Percentiles rank a stretch among this genome's conserved stretches.
phyloP scores from a whole-genome alignment of 2,113 vertebrate species.

The Ardeotis arabs region DNA sequence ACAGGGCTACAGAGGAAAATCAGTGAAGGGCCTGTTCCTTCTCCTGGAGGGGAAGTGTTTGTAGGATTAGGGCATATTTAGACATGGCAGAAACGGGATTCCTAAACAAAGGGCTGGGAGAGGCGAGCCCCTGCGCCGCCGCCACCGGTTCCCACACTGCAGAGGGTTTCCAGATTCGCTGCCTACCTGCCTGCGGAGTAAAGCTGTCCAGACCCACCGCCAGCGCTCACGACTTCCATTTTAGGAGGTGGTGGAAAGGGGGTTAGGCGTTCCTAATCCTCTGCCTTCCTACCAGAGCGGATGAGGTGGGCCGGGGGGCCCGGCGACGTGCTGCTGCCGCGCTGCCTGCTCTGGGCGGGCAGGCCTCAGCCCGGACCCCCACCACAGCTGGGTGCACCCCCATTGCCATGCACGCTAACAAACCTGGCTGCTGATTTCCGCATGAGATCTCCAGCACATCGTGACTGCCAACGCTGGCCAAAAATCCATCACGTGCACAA shows the following conservation, averaged over 20 bases:
- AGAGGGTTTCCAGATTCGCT: constrained; percentile 43
- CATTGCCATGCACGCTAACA: rapidly evolving
- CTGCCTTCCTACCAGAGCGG: rapidly evolving
- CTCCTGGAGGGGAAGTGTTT: constrained; percentile 28
- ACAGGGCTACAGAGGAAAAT: background rate
- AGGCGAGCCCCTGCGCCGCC: background rate
- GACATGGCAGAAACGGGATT: constrained; percentile 26
- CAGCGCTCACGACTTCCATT: constrained; percentile 2
- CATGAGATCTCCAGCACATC: rapidly evolving
- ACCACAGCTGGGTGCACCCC: background rate
- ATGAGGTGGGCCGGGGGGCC: background rate
- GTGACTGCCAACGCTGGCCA: rapidly evolving
- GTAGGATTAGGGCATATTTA: constrained; percentile 46
- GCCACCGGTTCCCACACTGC: background rate
- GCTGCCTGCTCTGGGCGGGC: too few species aligned
- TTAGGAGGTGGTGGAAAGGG: constrained; percentile 36
- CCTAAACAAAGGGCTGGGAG: constrained; percentile 43
- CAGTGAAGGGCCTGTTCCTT: constrained; percentile 20
- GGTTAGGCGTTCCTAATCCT: background rate
- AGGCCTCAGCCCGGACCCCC: too few species aligned
- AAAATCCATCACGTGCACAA: rapidly evolving
- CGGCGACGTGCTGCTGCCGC: background rate
- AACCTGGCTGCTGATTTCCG: rapidly evolving
- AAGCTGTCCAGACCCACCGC: constrained; percentile 55
- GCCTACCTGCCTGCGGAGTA: constrained; percentile 28